Base-by-base conservation (phyloP, 92 coral and sea anemone species). In the Phenganax stokvisi region DNA sequence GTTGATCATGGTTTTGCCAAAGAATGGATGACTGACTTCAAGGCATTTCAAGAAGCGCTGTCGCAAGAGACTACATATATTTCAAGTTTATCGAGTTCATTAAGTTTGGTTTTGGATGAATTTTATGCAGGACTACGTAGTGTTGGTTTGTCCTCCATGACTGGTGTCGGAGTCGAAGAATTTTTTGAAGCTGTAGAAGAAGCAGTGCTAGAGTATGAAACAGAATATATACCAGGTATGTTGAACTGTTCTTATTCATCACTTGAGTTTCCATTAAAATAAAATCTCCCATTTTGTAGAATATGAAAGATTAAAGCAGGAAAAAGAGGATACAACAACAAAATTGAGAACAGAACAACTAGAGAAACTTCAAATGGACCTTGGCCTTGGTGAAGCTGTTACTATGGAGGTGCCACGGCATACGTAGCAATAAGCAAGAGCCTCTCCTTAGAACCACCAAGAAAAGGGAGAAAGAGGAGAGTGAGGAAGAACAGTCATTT, bases 111-210 rank as follows among this genome's bases (percentile, higher is more conserved):
- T 10, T 81, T 93, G 52, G 98, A 93, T 60, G 97, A 93, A 82
- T 93, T 93, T 77, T 93, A 93, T 84, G 97, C 91, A 80, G 92
- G 92, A 57, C 91, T 93, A 13, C 82, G 87, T 10, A 84, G 89
- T 53, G 98, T 93, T 51, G 98, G 98, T n/a, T 97, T 93, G 77
- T 93, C 98, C 12, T 93, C 98, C 9, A 85, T 93, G 92, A 93
- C 98, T 20, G 98, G 98, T 2, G 94, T 89, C 74, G 98, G 98
- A 5, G 75, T 91, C 65, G 94, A 89, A 3, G 98, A 93, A 61
- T 91, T 93, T 67, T 69, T 87, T 15, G 85, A 87, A 51, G 94
- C 91, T 20, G 91, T 93, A 4, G 92, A 82, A 44, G 79, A 90
- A 37, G 98, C 97, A 51, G 94, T 84, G 1, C 75, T 83, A 51